phyloP scores from a whole-genome alignment of 2,797 vertebrate genomes.

The Sebastes elongatus region DNA sequence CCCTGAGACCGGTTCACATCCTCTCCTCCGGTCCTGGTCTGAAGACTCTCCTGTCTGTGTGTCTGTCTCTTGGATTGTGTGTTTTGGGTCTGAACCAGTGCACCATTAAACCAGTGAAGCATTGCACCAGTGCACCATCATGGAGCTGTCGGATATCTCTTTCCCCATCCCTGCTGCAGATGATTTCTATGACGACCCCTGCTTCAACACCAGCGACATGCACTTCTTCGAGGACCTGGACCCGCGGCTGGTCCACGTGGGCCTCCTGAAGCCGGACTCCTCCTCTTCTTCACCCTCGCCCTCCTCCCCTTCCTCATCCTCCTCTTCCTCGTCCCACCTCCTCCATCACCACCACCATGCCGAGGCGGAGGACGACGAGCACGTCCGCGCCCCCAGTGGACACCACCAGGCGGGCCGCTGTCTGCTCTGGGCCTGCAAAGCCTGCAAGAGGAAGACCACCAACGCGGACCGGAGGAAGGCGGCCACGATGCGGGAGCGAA shows the following conservation, averaged over 20 bases:
- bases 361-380: conserved; percentile 90
- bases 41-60: too few relatives aligned
- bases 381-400: conserved; percentile 89
- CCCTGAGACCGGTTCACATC: not conserved
- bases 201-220: conserved; percentile 96
- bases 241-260: conserved; percentile 92
- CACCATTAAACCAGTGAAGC: not conserved
- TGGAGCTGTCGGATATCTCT: conserved; percentile 92
- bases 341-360: conserved; percentile 84
- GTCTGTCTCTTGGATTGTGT: not conserved
- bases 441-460: conserved; percentile 97
- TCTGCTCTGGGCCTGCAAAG: conserved; percentile 97
- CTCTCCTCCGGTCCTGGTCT: too few relatives aligned
- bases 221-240: conserved; percentile 98
- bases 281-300: conserved; percentile 57
- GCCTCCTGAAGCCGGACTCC: conserved; percentile 88
- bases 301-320: conserved; percentile 52
- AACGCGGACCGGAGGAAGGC: conserved; percentile 95
- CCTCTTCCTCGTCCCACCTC: conserved; percentile 61
- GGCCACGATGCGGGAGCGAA: conserved; percentile 94
- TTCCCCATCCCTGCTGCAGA: conserved; percentile 90
- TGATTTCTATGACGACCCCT: conserved; percentile 96
- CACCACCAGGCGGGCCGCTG: conserved; percentile 96
- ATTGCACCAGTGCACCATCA: conserved; percentile 33
- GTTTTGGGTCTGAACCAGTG: conserved; percentile 12